These are phyloP conservation scores for Dichetophora obliterata DNA, from an alignment of 2,888 invertebrate genomes.

Conservation along the genomic window DNA sequence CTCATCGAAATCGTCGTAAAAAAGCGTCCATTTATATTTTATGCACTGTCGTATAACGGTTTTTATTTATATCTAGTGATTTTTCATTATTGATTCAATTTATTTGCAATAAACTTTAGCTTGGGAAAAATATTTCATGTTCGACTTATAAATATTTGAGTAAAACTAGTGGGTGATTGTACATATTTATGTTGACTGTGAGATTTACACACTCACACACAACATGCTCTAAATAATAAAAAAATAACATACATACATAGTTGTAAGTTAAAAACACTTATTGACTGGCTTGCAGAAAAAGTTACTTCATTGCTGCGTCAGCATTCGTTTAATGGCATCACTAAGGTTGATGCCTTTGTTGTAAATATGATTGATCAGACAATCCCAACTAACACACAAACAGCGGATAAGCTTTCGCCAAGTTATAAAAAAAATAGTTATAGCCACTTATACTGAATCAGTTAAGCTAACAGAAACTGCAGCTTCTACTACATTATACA, in stretches of 20 bases:
- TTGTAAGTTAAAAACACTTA: not conserved
- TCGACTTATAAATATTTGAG: constrained; percentile 15
- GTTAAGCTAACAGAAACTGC: too few species aligned
- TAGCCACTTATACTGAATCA: too few species aligned
- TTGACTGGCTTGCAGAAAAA: not conserved
- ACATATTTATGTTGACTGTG: not conserved
- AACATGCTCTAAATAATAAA: not conserved
- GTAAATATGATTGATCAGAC: constrained; percentile 6
- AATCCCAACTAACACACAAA: too few species aligned
- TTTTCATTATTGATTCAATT: constrained; percentile 21
- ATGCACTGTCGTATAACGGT: not conserved
- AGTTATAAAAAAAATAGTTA: too few species aligned
- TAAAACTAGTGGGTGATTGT: not conserved
- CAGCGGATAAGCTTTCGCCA: too few species aligned
- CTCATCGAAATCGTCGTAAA: not conserved
- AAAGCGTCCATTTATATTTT: not conserved
- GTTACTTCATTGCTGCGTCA: not conserved
- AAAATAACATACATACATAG: not conserved
- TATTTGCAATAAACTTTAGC: constrained; percentile 22
- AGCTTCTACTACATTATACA: too few species aligned
- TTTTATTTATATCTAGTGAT: not conserved
- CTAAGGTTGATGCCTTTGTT: not conserved
- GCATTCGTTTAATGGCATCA: not conserved
- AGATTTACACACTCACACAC: not conserved
- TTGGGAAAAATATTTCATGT: constrained; percentile 13